Evolutionary conservation across 2,797 vertebrate species (phyloP).

Genomic region (Channa striata): DNA sequence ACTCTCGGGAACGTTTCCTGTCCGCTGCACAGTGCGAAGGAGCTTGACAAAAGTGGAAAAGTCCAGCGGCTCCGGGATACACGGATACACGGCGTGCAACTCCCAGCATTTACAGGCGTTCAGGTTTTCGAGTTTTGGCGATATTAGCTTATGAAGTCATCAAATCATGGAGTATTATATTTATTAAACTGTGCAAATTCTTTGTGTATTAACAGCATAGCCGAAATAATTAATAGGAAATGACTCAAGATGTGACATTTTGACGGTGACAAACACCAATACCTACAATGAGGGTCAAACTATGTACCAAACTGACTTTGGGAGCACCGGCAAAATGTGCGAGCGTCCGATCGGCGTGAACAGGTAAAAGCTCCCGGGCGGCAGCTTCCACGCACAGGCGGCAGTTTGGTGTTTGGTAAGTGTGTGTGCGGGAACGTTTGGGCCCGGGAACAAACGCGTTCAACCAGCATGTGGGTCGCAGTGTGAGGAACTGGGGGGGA

Average conservation of each 20-base stretch:
- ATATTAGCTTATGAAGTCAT: constrained; percentile 13
- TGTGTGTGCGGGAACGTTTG: not conserved
- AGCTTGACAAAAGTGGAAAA: constrained; percentile 2
- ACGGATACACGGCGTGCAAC: not conserved
- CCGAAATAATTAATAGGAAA: constrained; percentile 31
- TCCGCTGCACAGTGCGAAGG: not conserved
- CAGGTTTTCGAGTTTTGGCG: not conserved
- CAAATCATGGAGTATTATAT: constrained; percentile 4
- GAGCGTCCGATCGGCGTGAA: no score
- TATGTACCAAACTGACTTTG: not conserved
- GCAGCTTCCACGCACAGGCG: not conserved
- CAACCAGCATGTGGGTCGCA: not conserved
- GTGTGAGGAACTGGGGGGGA: no score
- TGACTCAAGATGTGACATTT: constrained; percentile 17
- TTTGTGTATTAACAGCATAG: constrained; percentile 38
- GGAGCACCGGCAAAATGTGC: not conserved
- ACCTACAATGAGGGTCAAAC: not conserved
- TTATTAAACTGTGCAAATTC: constrained; percentile 21
- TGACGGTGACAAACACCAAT: not conserved
- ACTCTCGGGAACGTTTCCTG: constrained; percentile 10
- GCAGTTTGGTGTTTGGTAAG: not conserved
- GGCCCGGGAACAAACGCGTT: not conserved
- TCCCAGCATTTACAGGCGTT: not conserved
- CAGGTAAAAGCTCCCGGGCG: rapidly evolving
- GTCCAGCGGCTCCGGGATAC: not conserved